These are phyloP conservation scores for Ennomos fuscantarius DNA, from an alignment of 2,888 invertebrate species.

Conservation along the genomic window DNA sequence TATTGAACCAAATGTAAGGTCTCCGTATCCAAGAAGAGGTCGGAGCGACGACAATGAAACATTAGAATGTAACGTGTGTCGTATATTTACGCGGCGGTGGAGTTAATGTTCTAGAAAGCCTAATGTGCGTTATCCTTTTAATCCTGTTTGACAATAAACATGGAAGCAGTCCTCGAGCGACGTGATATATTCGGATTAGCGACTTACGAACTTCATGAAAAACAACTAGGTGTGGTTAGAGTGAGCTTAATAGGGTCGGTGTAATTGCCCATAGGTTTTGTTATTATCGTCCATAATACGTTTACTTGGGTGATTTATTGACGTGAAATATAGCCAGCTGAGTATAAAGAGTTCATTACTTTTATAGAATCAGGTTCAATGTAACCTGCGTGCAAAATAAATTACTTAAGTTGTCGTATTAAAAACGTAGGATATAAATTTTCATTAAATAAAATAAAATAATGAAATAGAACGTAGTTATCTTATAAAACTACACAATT, in stretches of 20 bases:
- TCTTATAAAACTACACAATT: too few species aligned
- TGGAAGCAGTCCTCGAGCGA: slow-evolving; percentile 49
- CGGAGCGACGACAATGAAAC: slow-evolving; percentile 61
- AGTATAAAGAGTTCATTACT: too few species aligned
- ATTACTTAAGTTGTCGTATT: too few species aligned
- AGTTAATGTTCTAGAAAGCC: slow-evolving; percentile 71
- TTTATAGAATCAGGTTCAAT: too few species aligned
- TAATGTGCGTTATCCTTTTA: slow-evolving; percentile 67
- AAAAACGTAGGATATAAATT: too few species aligned
- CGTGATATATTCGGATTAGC: slow-evolving; percentile 59
- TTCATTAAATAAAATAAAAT: too few species aligned
- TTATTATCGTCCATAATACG: slow-evolving; percentile 1
- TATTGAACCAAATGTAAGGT: slow-evolving; percentile 33
- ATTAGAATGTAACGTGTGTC: slow-evolving; percentile 63
- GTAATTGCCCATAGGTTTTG: slow-evolving; percentile 14
- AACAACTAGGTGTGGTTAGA: slow-evolving; percentile 40
- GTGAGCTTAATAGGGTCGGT: slow-evolving; percentile 14
- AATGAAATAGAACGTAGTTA: too few species aligned
- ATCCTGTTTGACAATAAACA: slow-evolving; percentile 71
- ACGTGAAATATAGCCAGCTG: too few species aligned
- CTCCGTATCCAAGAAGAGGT: slow-evolving; percentile 48
- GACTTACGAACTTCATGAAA: slow-evolving; percentile 56
- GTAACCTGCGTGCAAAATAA: too few species aligned
- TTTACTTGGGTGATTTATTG: neutral
- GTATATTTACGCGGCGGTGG: slow-evolving; percentile 61